Base-by-base conservation (phyloP, 2,113 vertebrate genomes). In the human region DNA sequence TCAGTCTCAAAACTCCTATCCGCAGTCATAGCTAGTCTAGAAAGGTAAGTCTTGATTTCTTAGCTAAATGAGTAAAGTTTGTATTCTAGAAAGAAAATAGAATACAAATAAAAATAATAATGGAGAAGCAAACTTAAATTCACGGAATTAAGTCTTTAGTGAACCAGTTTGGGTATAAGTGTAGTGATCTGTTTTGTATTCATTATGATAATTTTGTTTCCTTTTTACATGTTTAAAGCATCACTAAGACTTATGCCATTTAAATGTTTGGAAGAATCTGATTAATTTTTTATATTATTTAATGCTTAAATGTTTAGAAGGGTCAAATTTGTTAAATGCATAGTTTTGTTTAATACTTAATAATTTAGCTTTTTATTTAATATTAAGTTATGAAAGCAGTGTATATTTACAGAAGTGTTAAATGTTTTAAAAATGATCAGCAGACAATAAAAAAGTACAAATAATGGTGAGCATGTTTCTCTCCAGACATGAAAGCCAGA, bases 291-390 rank as follows among this genome's bases (percentile, higher is more conserved):
- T 30, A 68, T 90, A 40, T 66, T 57, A 93, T 32, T 84, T 18
- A 81, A 78, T 94, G 13, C 61, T 55, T 85, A 95, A 68, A 52
- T 85, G 23, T 79, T 76, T n/a, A 80, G 22, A 78, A 59, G 75
- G 79, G 30, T 72, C 17, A 48, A 50, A n/a, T 61, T 84, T 72
- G 40, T 80, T 83, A 96, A 88, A 20, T 40, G 80, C 22, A n/a
- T 61, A 30, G 11, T 25, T 25, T 90, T 75, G 57, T 57, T 96
- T 78, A 81, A n/a, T 57, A 81, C 59, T 55, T 83, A 73, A 76
- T 93, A 88, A 79, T 76, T 78, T 66, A 50, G 38, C 30, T 83
- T 96, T 93, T 86, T 30, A 73, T 55, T 78, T 75, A 94, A 64
- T 17, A 48, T 78, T 90, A 68, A 70, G 3, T 68, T 94, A 48